phyloP scores from a whole-genome alignment of 1,140 invertebrate genomes.

The Drosophila persimilis region DNA sequence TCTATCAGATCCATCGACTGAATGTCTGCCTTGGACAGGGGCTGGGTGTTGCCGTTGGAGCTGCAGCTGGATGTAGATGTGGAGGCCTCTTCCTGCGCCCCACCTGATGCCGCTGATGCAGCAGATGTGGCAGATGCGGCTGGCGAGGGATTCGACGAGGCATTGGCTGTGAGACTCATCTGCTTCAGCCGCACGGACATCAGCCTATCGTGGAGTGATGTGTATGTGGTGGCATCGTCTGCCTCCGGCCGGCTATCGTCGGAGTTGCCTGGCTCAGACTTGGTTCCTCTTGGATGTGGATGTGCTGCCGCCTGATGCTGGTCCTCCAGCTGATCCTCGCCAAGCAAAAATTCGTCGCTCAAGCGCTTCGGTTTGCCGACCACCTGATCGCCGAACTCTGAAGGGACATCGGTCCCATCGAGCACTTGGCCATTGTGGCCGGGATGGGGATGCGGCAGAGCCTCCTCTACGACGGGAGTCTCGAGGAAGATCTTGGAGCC shows the following conservation, averaged over 20 bases:
- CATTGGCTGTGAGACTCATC: conserved; percentile 70
- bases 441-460: conserved; percentile 52
- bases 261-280: conserved; percentile 38
- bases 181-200: conserved; percentile 79
- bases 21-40: conserved; percentile 62
- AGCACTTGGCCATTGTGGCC: conserved; percentile 14
- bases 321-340: conserved; percentile 36
- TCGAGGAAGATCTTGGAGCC: conserved; percentile 77
- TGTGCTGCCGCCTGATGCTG: not conserved
- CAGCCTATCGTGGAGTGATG: conserved; percentile 60
- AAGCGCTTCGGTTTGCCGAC: conserved; percentile 76
- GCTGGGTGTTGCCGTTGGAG: conserved; percentile 14
- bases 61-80: conserved; percentile 18
- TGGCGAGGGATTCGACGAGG: conserved; percentile 23
- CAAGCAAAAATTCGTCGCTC: conserved; percentile 76
- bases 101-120: not conserved
- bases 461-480: conserved; percentile 77
- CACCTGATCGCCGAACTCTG: conserved; percentile 33
- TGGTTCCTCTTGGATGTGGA: conserved; percentile 18
- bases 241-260: conserved; percentile 4
- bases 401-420: conserved; percentile 2
- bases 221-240: conserved; percentile 40
- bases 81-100: conserved; percentile 24
- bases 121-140: conserved; percentile 7
- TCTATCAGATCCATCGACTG: conserved; percentile 81